Evolutionary conservation across 2,113 vertebrate genomes (phyloP), one percentile per base, ranked within the genome.

Genomic region (Sylvilagus bachmani): DNA sequence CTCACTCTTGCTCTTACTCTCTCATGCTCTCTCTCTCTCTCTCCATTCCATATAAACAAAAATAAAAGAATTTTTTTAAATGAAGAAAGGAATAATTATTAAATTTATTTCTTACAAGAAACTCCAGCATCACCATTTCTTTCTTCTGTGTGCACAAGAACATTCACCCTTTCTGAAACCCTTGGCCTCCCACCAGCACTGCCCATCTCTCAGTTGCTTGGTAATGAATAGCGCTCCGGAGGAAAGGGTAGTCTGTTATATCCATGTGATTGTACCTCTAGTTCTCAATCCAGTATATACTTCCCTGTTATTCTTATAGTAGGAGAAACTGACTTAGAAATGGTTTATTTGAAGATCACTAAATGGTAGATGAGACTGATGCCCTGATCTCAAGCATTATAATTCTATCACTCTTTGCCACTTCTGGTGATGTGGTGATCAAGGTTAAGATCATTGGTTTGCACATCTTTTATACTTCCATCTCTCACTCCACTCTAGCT

Each of bases 311-410:
- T 51, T 79, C 27, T 78, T 61, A 66, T 11, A 64, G 58, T 64
- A 29, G 74, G 24, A 95, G 33, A 82, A 86, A 89, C 64, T 86
- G 36, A 79, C 38, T 55, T 92, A 25, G 25, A 88, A 62, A 85
- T 89, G 71, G 49, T 93, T 97, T 90, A 25, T 29, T 81, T 91
- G 12, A 2, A 51, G 36, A 2, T 61, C 85, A 79, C 91, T 77
- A 93, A 93, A 95, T 93, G 98, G 96, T 82, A 87, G 64, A 96
- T 94, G 95, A 96, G 6, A 36, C 66, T 71, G 86, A 91, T 78
- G 83, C 62, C 87, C 55, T 38, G 84, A n/a, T 73, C 53, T 95
- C 89, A 13, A 89, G 67, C 36, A 69, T 96, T 92, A 49, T 93
- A 19, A 87, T 87, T 75, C 91, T 75, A 75, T 58, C 89, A 74